A percentile compares a stretch with the other conserved stretches of the same genome.
These are phyloP conservation scores for Baccha elongata DNA, from an alignment of 2,888 invertebrate species.

Conservation along the genomic window DNA sequence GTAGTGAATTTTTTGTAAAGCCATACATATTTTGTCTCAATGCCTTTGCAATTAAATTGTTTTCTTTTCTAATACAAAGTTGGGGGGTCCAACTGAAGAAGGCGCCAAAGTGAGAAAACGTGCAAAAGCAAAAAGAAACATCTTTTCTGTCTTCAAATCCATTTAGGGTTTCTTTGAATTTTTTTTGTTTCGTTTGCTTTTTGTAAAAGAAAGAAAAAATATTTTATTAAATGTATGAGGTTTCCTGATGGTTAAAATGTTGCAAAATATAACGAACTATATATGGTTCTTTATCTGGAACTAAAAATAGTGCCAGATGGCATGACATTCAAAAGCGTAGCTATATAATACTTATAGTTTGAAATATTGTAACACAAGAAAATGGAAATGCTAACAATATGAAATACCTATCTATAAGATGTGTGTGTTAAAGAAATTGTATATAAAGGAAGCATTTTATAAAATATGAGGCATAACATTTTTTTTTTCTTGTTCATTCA, in stretches of 20 bases:
- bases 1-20: conserved; percentile 41
- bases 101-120: conserved; percentile 32
- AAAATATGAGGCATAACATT: conserved; percentile 4
- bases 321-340: conserved; percentile 57
- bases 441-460: neutral
- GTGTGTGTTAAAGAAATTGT: neutral
- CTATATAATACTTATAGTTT: conserved; percentile 28
- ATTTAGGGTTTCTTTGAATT: conserved; percentile 53
- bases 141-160: conserved; percentile 51
- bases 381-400: conserved; percentile 25
- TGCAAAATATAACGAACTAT: conserved; percentile 14
- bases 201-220: conserved; percentile 39
- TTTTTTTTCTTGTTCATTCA: conserved; percentile 1
- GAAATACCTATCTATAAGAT: conserved; percentile 14
- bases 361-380: conserved; percentile 33
- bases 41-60: conserved; percentile 64
- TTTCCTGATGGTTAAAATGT: conserved; percentile 16
- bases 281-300: conserved; percentile 25
- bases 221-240: neutral
- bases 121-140: conserved; percentile 25
- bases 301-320: conserved; percentile 53
- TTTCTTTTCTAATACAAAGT: conserved; percentile 18
- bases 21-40: conserved; percentile 58
- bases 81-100: conserved; percentile 11
- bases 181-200: neutral